phyloP scores from a whole-genome alignment of 2,113 vertebrate genomes.

The Anolis carolinensis region DNA sequence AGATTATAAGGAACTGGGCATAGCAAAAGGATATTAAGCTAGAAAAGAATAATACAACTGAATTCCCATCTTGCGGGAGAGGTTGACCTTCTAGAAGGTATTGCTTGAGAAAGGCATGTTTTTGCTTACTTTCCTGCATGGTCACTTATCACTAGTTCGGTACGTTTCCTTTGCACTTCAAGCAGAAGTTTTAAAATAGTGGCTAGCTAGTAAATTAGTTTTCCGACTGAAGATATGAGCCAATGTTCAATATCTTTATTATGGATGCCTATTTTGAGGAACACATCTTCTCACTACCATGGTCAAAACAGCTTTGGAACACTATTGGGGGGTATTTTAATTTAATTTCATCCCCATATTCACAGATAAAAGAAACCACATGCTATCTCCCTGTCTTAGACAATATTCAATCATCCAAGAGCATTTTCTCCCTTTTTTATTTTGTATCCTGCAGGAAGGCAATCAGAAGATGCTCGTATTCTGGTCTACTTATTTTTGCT shows the following conservation, averaged over 20 bases:
- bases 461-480: constrained; percentile 2
- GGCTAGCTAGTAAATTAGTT: not conserved
- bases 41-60: not conserved
- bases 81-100: not conserved
- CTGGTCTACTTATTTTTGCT: not conserved
- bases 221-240: too few relatives aligned
- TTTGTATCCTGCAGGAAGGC: not conserved
- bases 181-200: not conserved
- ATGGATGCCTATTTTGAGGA: not conserved
- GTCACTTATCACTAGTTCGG: not conserved
- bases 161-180: not conserved
- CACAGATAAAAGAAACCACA: not conserved
- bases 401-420: not conserved
- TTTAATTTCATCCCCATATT: not conserved
- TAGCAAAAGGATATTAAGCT: not conserved
- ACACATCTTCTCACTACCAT: not conserved
- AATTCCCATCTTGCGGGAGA: not conserved
- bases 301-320: not conserved
- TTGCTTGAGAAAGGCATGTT: not conserved
- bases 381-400: not conserved
- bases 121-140: not conserved
- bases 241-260: not conserved
- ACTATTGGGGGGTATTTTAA: not conserved
- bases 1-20: not conserved
- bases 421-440: not conserved